Base-by-base conservation (phyloP, 2,113 vertebrate genomes). In the Aspidoscelis tigris region DNA sequence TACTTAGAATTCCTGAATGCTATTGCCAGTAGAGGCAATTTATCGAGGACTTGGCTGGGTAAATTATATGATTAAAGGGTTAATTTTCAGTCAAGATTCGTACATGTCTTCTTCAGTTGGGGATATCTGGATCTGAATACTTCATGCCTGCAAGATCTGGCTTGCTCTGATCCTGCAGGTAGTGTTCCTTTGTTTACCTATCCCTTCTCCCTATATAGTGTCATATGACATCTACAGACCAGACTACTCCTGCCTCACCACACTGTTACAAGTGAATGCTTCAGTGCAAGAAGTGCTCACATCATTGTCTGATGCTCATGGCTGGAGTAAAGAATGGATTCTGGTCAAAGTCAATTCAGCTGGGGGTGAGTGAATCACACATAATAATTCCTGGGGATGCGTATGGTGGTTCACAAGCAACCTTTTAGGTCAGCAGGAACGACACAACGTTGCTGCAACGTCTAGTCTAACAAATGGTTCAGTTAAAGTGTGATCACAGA, bases 261-360 rank as follows among this genome's bases (percentile, higher is more conserved):
- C 96, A 68, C 95, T 97, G 95, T 95, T 99, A 78, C 97, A 97
- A 0, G 96, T 99, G 77, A 97, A 97, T 2, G 92, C 97, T 1
- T 94, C 97, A 0, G 98, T 98, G 68, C 94, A 96, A 74, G 97
- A 99, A 0, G 87, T 98, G 68, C 95, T 99, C 94, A 93, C 95
- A 0, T 94, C 96, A 0, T 79, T 98, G 1, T 90, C 92, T 1
- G 95, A 95, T 58, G 90, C 92, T 1, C 93, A 94, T 0, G 71
- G 84, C 80, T 87, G 68, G 74, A 93, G 89, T 1, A 90, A 93
- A 8, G 97, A 98, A 73, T 96, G 97, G 81, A 44, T 98, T 87
- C 93, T 99, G 89, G 96, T 99, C 81, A 98, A 95, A 93, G 96
- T 99, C 86, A 99, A 98, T 91, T 99, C 98, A 0, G 89, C 95